Conservation (phyloP, 1,140 invertebrate genomes). For the Heliconius eleuchia region DNA sequence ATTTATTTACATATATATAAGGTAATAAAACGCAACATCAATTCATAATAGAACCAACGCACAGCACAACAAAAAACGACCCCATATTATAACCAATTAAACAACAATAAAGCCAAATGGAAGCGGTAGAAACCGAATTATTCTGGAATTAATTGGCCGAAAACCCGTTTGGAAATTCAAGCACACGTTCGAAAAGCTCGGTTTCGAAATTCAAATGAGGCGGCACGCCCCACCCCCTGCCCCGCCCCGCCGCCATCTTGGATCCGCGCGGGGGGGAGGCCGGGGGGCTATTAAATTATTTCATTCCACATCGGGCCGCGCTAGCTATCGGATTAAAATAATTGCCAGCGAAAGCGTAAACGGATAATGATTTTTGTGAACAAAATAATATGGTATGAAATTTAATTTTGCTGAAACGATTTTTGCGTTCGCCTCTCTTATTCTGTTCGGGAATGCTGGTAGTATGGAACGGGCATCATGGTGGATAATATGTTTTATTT, state of each 20-base stretch:
- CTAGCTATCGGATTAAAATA: constrained; percentile 78
- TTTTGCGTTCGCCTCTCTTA: constrained; percentile 21
- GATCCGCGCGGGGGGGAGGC: constrained; percentile 51
- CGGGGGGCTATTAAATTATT: constrained; percentile 79
- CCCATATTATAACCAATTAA: constrained; percentile 61
- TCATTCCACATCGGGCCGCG: constrained; percentile 77
- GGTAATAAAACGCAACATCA: neutral
- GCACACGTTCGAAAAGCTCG: constrained; percentile 77
- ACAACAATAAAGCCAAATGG: constrained; percentile 60
- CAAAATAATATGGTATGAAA: constrained; percentile 74
- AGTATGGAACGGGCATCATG: neutral
- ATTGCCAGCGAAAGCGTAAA: constrained; percentile 79
- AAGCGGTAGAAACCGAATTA: constrained; percentile 67
- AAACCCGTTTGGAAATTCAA: constrained; percentile 72
- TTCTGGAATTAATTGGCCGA: constrained; percentile 77
- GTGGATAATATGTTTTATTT: neutral
- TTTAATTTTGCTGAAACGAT: constrained; percentile 56
- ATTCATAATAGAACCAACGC: neutral
- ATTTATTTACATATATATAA: neutral
- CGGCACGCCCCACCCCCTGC: constrained; percentile 72
- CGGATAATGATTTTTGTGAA: constrained; percentile 78
- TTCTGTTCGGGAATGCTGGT: neutral
- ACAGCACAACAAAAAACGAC: constrained; percentile 37
- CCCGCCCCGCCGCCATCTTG: constrained; percentile 77
- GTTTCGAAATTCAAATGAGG: constrained; percentile 80